A percentile compares a stretch with the other conserved stretches of the same genome.
Conservation (phyloP, 1,140 invertebrate species). For the Drosophila grimshawi region DNA sequence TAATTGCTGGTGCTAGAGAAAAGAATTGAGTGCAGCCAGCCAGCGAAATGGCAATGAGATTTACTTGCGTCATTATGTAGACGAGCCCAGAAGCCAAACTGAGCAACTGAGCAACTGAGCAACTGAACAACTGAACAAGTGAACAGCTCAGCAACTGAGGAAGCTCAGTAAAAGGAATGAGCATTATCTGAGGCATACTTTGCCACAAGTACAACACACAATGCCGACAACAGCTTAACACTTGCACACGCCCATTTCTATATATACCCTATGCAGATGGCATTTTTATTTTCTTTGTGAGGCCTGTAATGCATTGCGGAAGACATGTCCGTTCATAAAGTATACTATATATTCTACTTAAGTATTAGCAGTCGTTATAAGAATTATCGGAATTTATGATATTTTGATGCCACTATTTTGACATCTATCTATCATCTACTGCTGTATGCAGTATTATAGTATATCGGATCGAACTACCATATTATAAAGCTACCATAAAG, state of each 20-base stretch:
- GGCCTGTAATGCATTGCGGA: background rate
- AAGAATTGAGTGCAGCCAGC: slow-evolving; percentile 56
- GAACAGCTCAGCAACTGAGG: background rate
- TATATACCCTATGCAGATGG: background rate
- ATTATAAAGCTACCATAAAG: no score
- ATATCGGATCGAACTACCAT: no score
- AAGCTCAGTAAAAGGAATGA: background rate
- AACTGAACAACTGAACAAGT: slow-evolving; percentile 33
- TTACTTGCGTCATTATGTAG: slow-evolving; percentile 68
- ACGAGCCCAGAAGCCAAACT: slow-evolving; percentile 50
- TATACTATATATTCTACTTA: no score
- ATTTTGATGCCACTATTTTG: no score
- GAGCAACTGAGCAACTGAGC: slow-evolving; percentile 22
- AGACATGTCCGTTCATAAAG: background rate
- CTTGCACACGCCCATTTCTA: slow-evolving; percentile 56
- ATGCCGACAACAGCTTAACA: slow-evolving; percentile 52
- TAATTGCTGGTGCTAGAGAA: slow-evolving; percentile 63
- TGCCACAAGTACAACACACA: slow-evolving; percentile 17
- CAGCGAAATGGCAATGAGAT: slow-evolving; percentile 74
- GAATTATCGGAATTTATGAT: no score
- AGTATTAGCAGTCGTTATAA: no score
- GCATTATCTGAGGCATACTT: background rate
- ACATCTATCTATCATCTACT: no score
- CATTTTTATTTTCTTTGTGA: background rate
- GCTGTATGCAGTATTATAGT: no score